Base-by-base conservation (phyloP, 2,888 invertebrate genomes). In the Orthonevra nobilis region DNA sequence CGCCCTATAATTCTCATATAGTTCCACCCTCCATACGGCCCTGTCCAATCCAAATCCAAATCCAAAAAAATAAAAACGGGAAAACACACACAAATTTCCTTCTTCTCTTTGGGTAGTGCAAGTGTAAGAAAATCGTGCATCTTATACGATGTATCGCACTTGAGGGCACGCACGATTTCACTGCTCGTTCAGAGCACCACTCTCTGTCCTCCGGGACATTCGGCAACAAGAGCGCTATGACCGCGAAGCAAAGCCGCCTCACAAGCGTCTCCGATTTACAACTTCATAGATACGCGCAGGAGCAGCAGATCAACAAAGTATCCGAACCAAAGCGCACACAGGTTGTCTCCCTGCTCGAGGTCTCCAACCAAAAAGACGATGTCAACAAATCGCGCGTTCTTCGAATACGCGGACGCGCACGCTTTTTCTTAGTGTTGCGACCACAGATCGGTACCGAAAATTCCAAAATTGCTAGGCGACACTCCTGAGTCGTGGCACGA, bases 121-220 rank as follows among this genome's bases (percentile, higher is more conserved):
- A 75, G 72, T 75, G 82, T 81, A 81, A 64, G 69, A 79, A 82
- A 83, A 81, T 83, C 82, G 82, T 83, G 82, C 75, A 81, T 77
- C 81, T 72, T 81, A 74, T 81, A 54, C 82, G 79, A 81, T 83
- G 82, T 82, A 83, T 82, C 83, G 82, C 82, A 83, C 83, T 83
- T 81, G 79, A 82, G 83, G 83, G 83, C 83, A 83, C 83, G 83
- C 83, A 83, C 83, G 83, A 83, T 82, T 82, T 81, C 73, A 82
- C 75, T 81, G 77, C 77, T 72, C 64, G 72, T 48, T 66, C 46
- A 52, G n/a, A n/a, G 64, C 66, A 60, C 36, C 56, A 23, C 36
- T 56, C 48, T 64, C 46, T 15, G 26, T 20, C n/a, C 15, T 32
- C 19, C 17, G 23, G 17, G 28, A 54, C 40, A 68, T 68, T 72